phyloP scores from a whole-genome alignment of 2,797 vertebrate species.

The Sciaenops ocellatus region DNA sequence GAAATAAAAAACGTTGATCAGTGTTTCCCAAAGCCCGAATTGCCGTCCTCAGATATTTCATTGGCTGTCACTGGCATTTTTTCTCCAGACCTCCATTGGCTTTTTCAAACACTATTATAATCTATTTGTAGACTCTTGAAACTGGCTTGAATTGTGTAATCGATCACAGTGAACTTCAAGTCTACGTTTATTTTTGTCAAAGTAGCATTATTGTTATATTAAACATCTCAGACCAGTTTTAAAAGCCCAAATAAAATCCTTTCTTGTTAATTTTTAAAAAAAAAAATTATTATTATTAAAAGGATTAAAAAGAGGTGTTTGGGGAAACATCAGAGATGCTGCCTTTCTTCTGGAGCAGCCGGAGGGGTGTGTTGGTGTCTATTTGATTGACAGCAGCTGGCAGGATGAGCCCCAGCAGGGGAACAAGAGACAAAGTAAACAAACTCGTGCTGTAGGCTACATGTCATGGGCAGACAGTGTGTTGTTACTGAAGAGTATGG shows the following conservation, averaged over 20 bases:
- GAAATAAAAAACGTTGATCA: too few species aligned
- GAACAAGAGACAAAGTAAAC: neutral
- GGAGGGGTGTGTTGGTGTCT: neutral
- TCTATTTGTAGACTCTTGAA: neutral
- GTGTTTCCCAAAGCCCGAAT: too few species aligned
- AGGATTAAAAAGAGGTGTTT: neutral
- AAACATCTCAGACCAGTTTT: neutral
- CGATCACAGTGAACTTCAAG: neutral
- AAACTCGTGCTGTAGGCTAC: neutral
- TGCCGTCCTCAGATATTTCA: too few species aligned
- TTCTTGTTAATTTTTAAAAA: too few species aligned
- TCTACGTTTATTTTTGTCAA: neutral
- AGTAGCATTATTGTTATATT: neutral
- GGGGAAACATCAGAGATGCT: neutral
- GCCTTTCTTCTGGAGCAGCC: neutral
- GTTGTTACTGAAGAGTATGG: neutral
- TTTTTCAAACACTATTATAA: conserved; percentile 1
- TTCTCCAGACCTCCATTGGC: neutral
- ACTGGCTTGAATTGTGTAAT: neutral
- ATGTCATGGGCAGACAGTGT: neutral
- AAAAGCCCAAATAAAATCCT: neutral
- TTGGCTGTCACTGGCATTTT: neutral
- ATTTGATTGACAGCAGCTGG: neutral
- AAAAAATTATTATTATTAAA: neutral
- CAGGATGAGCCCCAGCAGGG: neutral